These are phyloP conservation scores for Lycodopsis pacificus DNA, from an alignment of 2,797 vertebrate genomes.

Conservation along the genomic window DNA sequence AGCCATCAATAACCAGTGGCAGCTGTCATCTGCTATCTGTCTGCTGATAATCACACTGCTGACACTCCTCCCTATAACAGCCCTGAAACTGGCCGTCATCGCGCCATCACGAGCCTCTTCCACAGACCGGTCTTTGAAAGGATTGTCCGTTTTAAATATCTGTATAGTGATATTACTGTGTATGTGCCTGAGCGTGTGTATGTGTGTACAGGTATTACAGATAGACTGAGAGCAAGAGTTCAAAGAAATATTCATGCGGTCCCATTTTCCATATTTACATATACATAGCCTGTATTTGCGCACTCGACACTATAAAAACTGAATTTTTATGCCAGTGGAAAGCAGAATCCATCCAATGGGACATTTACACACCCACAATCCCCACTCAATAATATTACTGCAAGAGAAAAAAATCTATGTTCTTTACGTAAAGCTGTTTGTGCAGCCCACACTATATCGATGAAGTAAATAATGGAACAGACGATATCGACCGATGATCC, in stretches of 20 bases:
- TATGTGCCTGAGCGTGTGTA: slow-evolving; percentile 22
- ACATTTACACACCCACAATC: slow-evolving; percentile 28
- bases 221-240: slow-evolving; percentile 22
- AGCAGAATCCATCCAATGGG: slow-evolving; percentile 38
- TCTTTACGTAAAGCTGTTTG: slow-evolving; percentile 29
- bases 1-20: slow-evolving; percentile 86
- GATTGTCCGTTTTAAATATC: slow-evolving; percentile 27
- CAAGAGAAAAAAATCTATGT: slow-evolving; percentile 50
- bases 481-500: slow-evolving; percentile 34
- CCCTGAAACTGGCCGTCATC: slow-evolving; percentile 45
- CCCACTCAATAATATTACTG: slow-evolving; percentile 50
- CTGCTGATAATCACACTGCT: slow-evolving; percentile 76
- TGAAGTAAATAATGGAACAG: slow-evolving; percentile 63
- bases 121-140: slow-evolving; percentile 38
- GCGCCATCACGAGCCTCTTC: slow-evolving; percentile 29
- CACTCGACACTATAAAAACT: slow-evolving; percentile 41
- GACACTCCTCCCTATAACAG: slow-evolving; percentile 65
- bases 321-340: slow-evolving; percentile 31
- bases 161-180: slow-evolving; percentile 22
- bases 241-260: slow-evolving; percentile 54
- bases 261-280: slow-evolving; percentile 60
- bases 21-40: slow-evolving; percentile 85
- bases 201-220: slow-evolving; percentile 17
- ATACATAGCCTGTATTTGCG: slow-evolving; percentile 58
- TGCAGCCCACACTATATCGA: slow-evolving; percentile 38